These are phyloP conservation scores for Acrobeloides nanus DNA, from an alignment of 2,888 invertebrate genomes.

Conservation along the genomic window DNA sequence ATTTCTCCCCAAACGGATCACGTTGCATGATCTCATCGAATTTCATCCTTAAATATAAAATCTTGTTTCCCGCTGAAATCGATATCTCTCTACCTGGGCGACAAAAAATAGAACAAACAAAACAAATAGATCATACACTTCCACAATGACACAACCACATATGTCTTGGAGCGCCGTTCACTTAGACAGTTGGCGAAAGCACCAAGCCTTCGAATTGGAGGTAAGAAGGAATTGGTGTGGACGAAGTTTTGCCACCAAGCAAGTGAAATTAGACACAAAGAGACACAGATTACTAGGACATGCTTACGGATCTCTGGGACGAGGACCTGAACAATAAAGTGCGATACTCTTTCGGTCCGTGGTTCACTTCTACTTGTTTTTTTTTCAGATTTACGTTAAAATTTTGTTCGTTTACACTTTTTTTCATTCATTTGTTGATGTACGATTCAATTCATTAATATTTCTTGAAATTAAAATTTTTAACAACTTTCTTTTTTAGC, in stretches of 20 bases:
- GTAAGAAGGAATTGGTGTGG: constrained; percentile 74
- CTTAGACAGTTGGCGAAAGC: constrained; percentile 62
- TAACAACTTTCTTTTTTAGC: too few species aligned
- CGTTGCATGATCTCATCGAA: constrained; percentile 40
- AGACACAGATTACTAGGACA: constrained; percentile 76
- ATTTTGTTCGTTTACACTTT: too few species aligned
- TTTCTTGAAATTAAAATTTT: too few species aligned
- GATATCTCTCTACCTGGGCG: constrained; percentile 12
- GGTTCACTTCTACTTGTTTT: too few species aligned
- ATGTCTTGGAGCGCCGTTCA: constrained; percentile 76
- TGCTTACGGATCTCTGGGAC: constrained; percentile 40
- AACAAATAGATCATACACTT: constrained; percentile 75
- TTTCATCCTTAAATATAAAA: constrained; percentile 60
- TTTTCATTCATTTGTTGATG: too few species aligned
- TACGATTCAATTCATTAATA: too few species aligned
- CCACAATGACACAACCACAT: constrained; percentile 79
- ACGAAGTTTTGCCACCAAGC: constrained; percentile 99
- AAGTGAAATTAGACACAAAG: constrained; percentile 76
- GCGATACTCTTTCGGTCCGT: too few species aligned
- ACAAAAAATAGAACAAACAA: constrained; percentile 66
- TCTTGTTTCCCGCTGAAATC: constrained; percentile 1
- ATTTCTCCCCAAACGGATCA: constrained; percentile 51
- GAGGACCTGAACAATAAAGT: constrained; percentile 30
- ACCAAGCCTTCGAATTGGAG: constrained; percentile 42
- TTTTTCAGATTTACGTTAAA: too few species aligned